Evolutionary conservation across 2,113 vertebrate species (phyloP).

Genomic region (Leptobrachium leishanense): DNA sequence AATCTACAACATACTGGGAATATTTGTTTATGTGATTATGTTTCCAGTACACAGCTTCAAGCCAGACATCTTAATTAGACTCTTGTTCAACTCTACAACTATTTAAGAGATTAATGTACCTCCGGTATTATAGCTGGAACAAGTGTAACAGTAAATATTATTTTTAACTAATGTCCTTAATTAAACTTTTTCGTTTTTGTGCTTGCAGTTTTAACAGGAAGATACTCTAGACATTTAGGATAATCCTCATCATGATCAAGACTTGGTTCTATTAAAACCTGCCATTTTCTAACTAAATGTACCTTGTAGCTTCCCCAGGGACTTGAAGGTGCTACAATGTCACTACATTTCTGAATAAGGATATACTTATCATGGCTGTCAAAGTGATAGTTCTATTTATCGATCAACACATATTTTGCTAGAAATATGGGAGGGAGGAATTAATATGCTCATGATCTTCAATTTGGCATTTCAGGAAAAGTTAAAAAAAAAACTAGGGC

Average conservation of each 20-base stretch:
- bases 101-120: constrained; percentile 46
- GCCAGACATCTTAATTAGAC: constrained; percentile 49
- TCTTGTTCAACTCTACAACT: constrained; percentile 42
- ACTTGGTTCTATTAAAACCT: constrained; percentile 5
- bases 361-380: not conserved
- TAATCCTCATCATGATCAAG: not conserved
- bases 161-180: constrained; percentile 41
- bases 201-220: not conserved
- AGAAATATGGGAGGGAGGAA: too few species aligned
- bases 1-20: constrained; percentile 48
- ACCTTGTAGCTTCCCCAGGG: constrained; percentile 8
- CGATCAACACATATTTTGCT: not conserved
- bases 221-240: not conserved
- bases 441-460: too few species aligned
- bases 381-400: constrained; percentile 19
- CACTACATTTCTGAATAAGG: not conserved
- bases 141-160: constrained; percentile 40
- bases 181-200: constrained; percentile 20
- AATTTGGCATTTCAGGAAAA: too few species aligned
- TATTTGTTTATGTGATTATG: constrained; percentile 50
- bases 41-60: constrained; percentile 47
- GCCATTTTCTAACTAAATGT: not conserved
- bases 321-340: constrained; percentile 12
- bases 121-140: constrained; percentile 21
- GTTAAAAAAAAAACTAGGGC: too few species aligned